Conservation (phyloP, 2,888 invertebrate species). For the Hydropsyche betteni region DNA sequence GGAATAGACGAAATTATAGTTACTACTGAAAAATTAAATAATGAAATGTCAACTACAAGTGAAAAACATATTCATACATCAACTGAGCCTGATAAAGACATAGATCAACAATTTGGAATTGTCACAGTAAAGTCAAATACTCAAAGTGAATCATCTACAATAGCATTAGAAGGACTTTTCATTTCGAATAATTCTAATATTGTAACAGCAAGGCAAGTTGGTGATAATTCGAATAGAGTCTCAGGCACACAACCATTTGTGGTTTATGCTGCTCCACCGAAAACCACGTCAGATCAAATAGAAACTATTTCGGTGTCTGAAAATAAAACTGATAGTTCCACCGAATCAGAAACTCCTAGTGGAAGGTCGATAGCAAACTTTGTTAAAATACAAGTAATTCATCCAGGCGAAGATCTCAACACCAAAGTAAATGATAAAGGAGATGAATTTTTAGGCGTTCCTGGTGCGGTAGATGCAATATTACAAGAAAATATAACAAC, state of each 20-base stretch:
- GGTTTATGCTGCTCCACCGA: constrained; percentile 62
- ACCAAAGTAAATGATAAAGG: constrained; percentile 62
- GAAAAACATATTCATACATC: constrained; percentile 58
- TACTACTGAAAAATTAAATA: background rate
- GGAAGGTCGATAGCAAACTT: constrained; percentile 59
- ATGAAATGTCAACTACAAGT: constrained; percentile 37
- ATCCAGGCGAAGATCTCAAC: constrained; percentile 58
- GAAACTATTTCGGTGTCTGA: constrained; percentile 43
- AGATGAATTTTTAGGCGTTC: constrained; percentile 59
- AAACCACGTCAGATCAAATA: background rate
- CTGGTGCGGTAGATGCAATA: constrained; percentile 51
- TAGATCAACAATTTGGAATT: constrained; percentile 59
- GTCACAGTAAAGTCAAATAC: constrained; percentile 59
- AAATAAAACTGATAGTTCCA: constrained; percentile 11
- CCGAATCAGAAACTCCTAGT: constrained; percentile 47
- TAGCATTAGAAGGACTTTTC: constrained; percentile 74
- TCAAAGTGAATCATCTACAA: constrained; percentile 70
- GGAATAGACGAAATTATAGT: background rate
- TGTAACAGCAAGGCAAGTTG: constrained; percentile 56
- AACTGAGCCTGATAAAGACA: constrained; percentile 61
- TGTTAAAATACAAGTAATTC: constrained; percentile 58
- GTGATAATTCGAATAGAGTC: constrained; percentile 47
- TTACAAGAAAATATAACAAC: constrained; percentile 55
- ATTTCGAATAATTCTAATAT: constrained; percentile 62
- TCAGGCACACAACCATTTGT: constrained; percentile 60